These are phyloP conservation scores for Clytia hemisphaerica DNA, from an alignment of 30 jellyfish, hydroid and myxozoan species.

Conservation along the genomic window DNA sequence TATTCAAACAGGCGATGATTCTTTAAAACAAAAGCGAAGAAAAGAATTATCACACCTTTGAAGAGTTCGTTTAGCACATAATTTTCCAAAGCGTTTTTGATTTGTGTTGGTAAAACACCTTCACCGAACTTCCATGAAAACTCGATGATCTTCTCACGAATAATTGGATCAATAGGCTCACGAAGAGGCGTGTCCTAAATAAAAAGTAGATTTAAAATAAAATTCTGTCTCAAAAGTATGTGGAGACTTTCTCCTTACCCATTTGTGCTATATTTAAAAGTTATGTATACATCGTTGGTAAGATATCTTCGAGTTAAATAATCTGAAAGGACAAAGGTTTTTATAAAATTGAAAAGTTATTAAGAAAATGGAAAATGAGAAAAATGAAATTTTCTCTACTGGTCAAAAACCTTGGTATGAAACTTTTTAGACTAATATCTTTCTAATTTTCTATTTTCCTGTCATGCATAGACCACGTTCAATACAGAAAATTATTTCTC, in stretches of 20 bases:
- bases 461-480: no score
- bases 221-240: not conserved
- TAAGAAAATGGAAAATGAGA: no score
- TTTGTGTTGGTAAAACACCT: not conserved
- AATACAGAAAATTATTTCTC: not conserved
- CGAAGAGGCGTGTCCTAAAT: slow-evolving; percentile 25
- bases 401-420: no score
- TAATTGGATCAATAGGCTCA: slow-evolving; percentile 32
- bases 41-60: not conserved
- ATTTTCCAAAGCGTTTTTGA: not conserved
- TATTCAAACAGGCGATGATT: no score
- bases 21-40: no score
- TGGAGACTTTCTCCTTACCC: not conserved
- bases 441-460: no score
- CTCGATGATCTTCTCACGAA: slow-evolving; percentile 26
- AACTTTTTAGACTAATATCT: no score
- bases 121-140: slow-evolving; percentile 25
- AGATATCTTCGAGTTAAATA: not conserved
- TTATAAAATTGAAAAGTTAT: no score
- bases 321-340: not conserved
- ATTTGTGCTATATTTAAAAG: no score
- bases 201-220: no score
- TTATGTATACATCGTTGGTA: not conserved
- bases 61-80: slow-evolving; percentile 4
- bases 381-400: no score